phyloP scores from a whole-genome alignment of 2,113 vertebrate species.

The Tringa solitaria region DNA sequence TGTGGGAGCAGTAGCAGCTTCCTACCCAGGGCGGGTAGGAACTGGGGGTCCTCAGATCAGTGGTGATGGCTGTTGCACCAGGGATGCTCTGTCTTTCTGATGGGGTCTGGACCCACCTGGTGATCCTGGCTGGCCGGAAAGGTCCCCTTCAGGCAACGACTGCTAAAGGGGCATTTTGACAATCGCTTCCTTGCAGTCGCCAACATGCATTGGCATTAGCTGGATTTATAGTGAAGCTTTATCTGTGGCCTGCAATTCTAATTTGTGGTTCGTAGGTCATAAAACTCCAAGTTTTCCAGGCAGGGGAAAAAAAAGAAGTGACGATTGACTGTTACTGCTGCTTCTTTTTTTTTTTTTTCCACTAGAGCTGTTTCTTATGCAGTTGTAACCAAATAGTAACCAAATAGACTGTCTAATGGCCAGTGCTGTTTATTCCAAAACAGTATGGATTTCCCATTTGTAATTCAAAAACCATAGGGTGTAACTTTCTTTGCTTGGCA shows the following conservation, averaged over 20 bases:
- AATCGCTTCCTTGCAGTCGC: background rate
- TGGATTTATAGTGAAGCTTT: background rate
- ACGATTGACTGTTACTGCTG: conserved; percentile 45
- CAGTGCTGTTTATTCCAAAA: conserved; percentile 16
- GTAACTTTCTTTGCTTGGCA: conserved; percentile 8
- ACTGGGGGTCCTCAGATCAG: background rate
- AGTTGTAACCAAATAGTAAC: conserved; percentile 37
- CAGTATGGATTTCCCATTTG: conserved; percentile 24
- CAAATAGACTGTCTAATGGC: conserved; percentile 12
- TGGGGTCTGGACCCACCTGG: background rate
- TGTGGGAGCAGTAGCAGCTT: background rate
- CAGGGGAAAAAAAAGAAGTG: background rate
- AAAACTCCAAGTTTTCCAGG: conserved; percentile 51
- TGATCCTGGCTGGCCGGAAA: background rate
- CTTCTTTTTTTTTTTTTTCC: background rate
- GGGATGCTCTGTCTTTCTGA: background rate
- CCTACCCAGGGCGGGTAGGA: background rate
- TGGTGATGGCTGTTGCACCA: background rate
- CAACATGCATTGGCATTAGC: background rate
- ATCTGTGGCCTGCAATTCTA: conserved; percentile 58
- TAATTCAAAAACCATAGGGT: conserved; percentile 41
- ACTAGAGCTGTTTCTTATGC: conserved; percentile 33
- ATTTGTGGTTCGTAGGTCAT: conserved; percentile 22
- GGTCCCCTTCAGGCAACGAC: accelerated
- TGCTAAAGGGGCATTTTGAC: background rate